Evolutionary conservation across 2,797 vertebrate species (phyloP).

Genomic region (Liparis tanakae): DNA sequence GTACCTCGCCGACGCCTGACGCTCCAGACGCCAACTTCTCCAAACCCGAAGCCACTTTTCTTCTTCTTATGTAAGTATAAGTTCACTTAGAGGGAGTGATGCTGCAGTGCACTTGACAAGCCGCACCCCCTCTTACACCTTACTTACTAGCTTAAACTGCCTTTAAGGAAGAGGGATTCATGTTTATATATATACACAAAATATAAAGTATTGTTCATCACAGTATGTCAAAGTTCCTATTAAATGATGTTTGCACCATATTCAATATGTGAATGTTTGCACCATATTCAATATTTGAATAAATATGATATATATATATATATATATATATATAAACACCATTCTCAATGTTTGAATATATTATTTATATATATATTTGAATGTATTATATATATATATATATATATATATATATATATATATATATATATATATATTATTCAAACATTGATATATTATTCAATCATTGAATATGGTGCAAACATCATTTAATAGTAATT

Average conservation of each 20-base stretch:
- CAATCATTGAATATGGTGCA: neutral
- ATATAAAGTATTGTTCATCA: no score
- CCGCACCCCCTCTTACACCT: constrained; percentile 16
- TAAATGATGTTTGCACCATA: neutral
- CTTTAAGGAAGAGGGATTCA: neutral
- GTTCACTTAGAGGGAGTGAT: neutral
- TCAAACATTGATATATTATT: no score
- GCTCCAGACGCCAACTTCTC: constrained; percentile 73
- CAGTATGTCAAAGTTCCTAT: neutral
- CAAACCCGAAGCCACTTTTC: constrained; percentile 49
- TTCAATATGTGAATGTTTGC: no score
- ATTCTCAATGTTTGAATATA: no score
- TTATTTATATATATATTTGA: no score
- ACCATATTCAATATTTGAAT: no score
- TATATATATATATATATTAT: no score
- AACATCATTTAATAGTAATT: neutral
- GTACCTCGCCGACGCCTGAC: constrained; percentile 73
- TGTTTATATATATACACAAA: neutral
- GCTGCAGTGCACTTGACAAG: constrained; percentile 53
- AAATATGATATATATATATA: no score
- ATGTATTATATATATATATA: no score
- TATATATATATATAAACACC: no score
- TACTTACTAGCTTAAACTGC: neutral
- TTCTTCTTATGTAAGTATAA: constrained; percentile 75
- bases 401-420: no score